Base-by-base conservation (phyloP, 2,888 invertebrate species). In the Microctonus hyperodae region DNA sequence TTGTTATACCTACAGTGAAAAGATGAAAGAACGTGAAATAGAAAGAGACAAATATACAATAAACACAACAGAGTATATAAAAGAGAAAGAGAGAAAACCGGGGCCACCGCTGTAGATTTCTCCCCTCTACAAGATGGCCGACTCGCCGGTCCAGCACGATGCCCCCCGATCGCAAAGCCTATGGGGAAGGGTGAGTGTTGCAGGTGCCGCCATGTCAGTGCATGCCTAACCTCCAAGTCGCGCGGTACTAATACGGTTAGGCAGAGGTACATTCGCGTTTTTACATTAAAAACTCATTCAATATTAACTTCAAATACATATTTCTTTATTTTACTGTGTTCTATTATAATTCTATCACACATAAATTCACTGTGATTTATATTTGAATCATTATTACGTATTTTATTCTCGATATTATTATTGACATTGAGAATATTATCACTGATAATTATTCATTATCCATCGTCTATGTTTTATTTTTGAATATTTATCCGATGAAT, bases 121-220 rank as follows among this genome's bases (percentile, higher is more conserved):
- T 55, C 59, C 73, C 82, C 81, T 79, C 81, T 76, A 81, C 79
- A 83, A 83, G 77, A 83, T 83, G 83, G 83, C 83, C 78, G 81
- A 80, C 78, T 13, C 9, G 77, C 74, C 74, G 77, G 76, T 76
- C 76, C 78, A 80, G 79, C 74, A 74, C 74, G 33, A 35, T 56
- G 67, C 72, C 74, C 70, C 67, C 69, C 74, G 71, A 73, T 74
- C 25, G 40, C 51, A 60, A 33, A 56, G 33, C 25, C 69, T 74
- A 74, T 35, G 79, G 78, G 80, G 80, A 79, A 81, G 79, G 81
- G 79, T 78, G 78, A 75, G 77, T 75, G 76, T 76, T 77, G 81
- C 83, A 83, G 83, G 83, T 83, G 83, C 83, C 83, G 83, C 83
- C 83, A 83, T 83, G 83, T 83, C 83, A 83, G 83, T 83, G 80